phyloP scores from a whole-genome alignment of 2,888 invertebrate species.

The Epistrophe grossulariae region DNA sequence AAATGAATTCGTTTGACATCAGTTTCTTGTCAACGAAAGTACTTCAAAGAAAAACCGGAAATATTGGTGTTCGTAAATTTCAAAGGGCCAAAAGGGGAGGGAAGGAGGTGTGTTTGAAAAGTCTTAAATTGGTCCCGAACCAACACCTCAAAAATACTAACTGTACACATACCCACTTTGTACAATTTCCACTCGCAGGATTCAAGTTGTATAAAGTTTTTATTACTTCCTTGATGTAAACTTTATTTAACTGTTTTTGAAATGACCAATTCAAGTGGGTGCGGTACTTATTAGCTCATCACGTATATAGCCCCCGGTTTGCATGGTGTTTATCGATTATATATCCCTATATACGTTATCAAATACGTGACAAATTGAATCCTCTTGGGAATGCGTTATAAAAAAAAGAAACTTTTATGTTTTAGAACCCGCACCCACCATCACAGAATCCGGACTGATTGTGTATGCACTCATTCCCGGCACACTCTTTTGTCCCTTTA shows the following conservation, averaged over 20 bases:
- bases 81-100: too few species aligned
- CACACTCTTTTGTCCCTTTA: conserved; percentile 10
- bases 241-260: conserved; percentile 17
- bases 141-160: too few species aligned
- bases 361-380: conserved; percentile 33
- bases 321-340: conserved; percentile 28
- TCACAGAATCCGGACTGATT: not conserved
- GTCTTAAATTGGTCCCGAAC: too few species aligned
- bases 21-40: too few species aligned
- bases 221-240: not conserved
- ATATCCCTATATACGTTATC: conserved; percentile 14
- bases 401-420: conserved; percentile 21
- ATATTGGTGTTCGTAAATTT: too few species aligned
- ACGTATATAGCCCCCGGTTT: not conserved
- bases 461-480: not conserved
- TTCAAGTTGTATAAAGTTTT: conserved; percentile 1
- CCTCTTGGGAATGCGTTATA: not conserved
- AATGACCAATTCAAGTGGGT: conserved; percentile 10
- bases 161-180: too few species aligned
- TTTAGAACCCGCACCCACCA: not conserved
- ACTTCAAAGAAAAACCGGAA: too few species aligned
- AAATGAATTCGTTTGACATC: too few species aligned
- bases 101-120: too few species aligned
- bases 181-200: too few species aligned
- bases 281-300: conserved; percentile 24